These are phyloP conservation scores for Montipora capitata DNA, from an alignment of 92 coral and sea anemone species.

Conservation along the genomic window DNA sequence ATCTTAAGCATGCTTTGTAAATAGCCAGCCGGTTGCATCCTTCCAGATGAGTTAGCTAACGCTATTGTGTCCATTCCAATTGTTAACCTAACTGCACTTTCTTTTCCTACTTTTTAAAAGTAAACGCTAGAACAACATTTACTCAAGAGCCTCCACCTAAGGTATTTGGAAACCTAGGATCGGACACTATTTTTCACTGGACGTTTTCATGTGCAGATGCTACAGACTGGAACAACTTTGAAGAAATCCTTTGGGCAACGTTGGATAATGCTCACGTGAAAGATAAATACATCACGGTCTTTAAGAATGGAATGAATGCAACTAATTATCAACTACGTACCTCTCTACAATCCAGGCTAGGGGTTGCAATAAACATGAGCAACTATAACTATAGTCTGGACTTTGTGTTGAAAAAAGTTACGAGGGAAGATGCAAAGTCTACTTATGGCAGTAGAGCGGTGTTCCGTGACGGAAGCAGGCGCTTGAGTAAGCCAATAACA, in stretches of 20 bases:
- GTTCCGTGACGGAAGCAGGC: too few relatives aligned
- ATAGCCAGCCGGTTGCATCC: too few relatives aligned
- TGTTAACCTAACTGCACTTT: neutral
- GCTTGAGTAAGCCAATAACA: too few relatives aligned
- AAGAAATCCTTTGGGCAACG: neutral
- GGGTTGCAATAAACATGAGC: neutral
- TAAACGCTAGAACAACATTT: neutral
- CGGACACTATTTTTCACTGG: constrained; percentile 1
- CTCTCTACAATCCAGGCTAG: neutral
- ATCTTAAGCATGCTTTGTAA: too few relatives aligned
- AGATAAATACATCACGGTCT: neutral
- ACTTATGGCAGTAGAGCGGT: neutral
- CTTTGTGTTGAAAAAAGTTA: neutral
- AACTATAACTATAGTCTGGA: neutral
- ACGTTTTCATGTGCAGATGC: neutral
- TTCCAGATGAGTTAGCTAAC: too few relatives aligned
- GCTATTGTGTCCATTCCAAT: too few relatives aligned
- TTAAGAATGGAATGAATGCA: too few relatives aligned
- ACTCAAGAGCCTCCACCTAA: neutral
- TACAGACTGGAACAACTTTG: neutral
- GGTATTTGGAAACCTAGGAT: neutral
- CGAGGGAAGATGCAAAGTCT: neutral
- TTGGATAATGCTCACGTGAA: neutral
- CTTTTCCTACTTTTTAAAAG: neutral
- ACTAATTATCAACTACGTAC: neutral